Percentiles rank a stretch among this genome's conserved stretches.
Evolutionary conservation across 1,140 invertebrate genomes (phyloP).

Genomic region (Rhopalosiphum padi): DNA sequence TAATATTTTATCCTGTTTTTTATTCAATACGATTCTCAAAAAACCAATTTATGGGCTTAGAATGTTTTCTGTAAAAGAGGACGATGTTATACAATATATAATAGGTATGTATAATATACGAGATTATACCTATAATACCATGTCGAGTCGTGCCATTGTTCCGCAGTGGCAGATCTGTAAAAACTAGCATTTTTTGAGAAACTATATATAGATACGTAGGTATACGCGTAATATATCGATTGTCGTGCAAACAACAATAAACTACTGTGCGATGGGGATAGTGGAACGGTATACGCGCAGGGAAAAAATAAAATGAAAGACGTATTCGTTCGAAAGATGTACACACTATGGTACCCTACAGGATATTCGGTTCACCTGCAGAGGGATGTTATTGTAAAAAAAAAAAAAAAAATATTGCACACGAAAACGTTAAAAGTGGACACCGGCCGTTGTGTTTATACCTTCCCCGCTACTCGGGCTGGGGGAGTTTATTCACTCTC

Average conservation of each 20-base stretch:
- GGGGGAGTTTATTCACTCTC: not conserved
- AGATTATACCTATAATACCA: not conserved
- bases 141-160: not conserved
- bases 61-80: no score
- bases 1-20: no score
- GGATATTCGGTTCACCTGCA: constrained; percentile 10
- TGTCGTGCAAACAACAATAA: not conserved
- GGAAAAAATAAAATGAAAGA: not conserved
- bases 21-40: no score
- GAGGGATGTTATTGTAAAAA: not conserved
- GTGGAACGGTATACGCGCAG: not conserved
- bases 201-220: not conserved
- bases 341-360: not conserved
- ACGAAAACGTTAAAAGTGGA: constrained; percentile 29
- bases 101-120: not conserved
- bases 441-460: not conserved
- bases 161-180: not conserved
- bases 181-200: not conserved
- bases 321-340: not conserved
- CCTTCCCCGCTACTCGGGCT: no score
- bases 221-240: not conserved
- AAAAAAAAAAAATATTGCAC: constrained; percentile 20
- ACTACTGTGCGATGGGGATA: not conserved
- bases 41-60: no score
- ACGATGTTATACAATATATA: no score